These are phyloP conservation scores for Drosophila littoralis DNA, from an alignment of 1,140 invertebrate genomes.

Conservation along the genomic window DNA sequence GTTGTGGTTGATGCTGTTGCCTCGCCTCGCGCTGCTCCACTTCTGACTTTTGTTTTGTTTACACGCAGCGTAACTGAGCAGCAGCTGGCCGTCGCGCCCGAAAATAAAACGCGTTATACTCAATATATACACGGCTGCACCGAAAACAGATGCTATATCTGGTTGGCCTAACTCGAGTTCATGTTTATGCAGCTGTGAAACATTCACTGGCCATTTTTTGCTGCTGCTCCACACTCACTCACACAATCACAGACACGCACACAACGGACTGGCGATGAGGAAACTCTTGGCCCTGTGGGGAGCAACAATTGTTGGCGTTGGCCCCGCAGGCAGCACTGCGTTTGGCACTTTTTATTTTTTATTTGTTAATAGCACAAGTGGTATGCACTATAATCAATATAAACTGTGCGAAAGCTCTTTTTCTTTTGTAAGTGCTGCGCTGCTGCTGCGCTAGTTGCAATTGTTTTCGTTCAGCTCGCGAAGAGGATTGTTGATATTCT, in stretches of 20 bases:
- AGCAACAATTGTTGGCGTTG: constrained; percentile 65
- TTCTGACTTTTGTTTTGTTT: constrained; percentile 58
- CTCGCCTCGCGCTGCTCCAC: constrained; percentile 30
- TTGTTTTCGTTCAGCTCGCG: constrained; percentile 48
- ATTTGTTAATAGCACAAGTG: constrained; percentile 50
- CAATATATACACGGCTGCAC: constrained; percentile 16
- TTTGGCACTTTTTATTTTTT: constrained; percentile 26
- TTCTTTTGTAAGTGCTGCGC: constrained; percentile 29
- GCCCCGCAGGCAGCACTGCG: constrained; percentile 33
- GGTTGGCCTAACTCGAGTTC: constrained; percentile 34
- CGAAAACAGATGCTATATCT: constrained; percentile 41
- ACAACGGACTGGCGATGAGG: constrained; percentile 27
- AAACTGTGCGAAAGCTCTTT: constrained; percentile 23
- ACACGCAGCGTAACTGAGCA: constrained; percentile 36
- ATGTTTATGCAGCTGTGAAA: constrained; percentile 47
- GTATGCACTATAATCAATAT: constrained; percentile 72
- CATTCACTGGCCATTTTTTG: constrained; percentile 44
- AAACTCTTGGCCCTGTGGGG: constrained; percentile 34
- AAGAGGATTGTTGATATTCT: constrained; percentile 45
- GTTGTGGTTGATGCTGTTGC: constrained; percentile 15
- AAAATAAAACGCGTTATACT: constrained; percentile 28
- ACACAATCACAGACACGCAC: constrained; percentile 28
- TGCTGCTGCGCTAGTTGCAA: constrained; percentile 38
- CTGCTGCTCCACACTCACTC: constrained; percentile 37
- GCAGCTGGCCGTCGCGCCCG: constrained; percentile 32